phyloP scores from a whole-genome alignment of 2,797 vertebrate species.

The Danio choprae region DNA sequence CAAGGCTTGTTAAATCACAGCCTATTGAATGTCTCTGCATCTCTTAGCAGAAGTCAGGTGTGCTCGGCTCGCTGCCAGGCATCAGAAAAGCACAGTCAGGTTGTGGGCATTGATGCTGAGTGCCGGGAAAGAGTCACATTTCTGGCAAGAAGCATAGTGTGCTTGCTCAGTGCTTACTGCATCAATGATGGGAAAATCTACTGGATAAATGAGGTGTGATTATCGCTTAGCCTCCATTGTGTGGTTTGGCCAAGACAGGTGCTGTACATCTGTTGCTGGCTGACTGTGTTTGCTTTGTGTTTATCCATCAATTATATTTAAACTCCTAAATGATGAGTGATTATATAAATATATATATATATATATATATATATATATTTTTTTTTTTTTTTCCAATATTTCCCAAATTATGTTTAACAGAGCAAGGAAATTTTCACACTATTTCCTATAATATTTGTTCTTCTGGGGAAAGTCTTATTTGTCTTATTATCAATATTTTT shows the following conservation, averaged over 20 bases:
- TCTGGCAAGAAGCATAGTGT: conserved; percentile 9
- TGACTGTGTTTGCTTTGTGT: background rate
- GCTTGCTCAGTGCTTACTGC: conserved; percentile 33
- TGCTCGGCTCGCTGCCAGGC: conserved; percentile 1
- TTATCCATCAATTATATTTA: conserved; percentile 17
- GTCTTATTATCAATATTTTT: too few relatives aligned
- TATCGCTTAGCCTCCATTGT: conserved; percentile 7
- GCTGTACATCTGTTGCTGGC: conserved; percentile 26
- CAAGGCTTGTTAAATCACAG: conserved; percentile 15
- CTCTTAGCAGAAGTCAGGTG: conserved; percentile 29
- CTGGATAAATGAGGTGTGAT: conserved; percentile 36
- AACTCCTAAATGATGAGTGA: conserved; percentile 5
- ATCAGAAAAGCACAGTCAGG: conserved; percentile 25
- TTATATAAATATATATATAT: too few relatives aligned
- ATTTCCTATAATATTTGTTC: too few relatives aligned
- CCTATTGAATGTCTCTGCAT: conserved; percentile 21
- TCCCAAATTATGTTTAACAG: too few relatives aligned
- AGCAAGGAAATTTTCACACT: too few relatives aligned
- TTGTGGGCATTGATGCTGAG: conserved; percentile 30
- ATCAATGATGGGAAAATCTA: conserved; percentile 34
- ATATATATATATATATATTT: too few relatives aligned
- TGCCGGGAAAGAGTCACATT: conserved; percentile 9
- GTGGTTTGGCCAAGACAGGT: conserved; percentile 1
- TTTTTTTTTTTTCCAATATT: too few relatives aligned
- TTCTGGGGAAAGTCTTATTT: too few relatives aligned